Percentiles rank a stretch among this genome's conserved stretches.
phyloP scores from a whole-genome alignment of 2,113 vertebrate genomes.

The Pedetes capensis region DNA sequence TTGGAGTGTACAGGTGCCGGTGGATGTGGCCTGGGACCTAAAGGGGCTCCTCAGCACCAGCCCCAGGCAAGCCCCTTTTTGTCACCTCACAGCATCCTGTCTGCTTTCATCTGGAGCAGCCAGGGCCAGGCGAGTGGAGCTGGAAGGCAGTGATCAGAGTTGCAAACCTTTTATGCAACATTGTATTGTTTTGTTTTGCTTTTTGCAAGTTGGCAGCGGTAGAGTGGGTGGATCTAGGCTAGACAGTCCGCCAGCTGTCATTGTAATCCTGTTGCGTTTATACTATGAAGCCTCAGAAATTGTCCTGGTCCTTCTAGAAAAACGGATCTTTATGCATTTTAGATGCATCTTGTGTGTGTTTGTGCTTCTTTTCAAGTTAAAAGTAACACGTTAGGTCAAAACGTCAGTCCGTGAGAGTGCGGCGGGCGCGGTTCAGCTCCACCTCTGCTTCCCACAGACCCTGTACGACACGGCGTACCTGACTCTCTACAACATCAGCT shows the following conservation, averaged over 20 bases:
- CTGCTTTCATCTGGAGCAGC: neutral
- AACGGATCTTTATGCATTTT: rapidly evolving
- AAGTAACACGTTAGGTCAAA: neutral
- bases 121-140: rapidly evolving
- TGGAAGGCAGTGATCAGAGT: neutral
- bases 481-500: constrained; percentile 99
- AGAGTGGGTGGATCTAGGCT: rapidly evolving
- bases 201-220: neutral
- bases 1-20: neutral
- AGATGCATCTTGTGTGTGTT: neutral
- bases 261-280: neutral
- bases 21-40: neutral
- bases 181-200: neutral
- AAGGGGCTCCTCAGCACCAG: neutral
- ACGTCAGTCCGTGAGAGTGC: neutral
- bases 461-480: constrained; percentile 97
- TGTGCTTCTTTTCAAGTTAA: neutral
- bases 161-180: rapidly evolving
- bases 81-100: rapidly evolving
- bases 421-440: neutral
- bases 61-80: neutral
- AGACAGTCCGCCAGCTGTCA: neutral
- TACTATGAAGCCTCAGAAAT: neutral
- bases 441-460: constrained; percentile 85
- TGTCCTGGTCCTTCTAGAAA: neutral